phyloP scores from a whole-genome alignment of 2,797 vertebrate species.

The Cuniculus paca region DNA sequence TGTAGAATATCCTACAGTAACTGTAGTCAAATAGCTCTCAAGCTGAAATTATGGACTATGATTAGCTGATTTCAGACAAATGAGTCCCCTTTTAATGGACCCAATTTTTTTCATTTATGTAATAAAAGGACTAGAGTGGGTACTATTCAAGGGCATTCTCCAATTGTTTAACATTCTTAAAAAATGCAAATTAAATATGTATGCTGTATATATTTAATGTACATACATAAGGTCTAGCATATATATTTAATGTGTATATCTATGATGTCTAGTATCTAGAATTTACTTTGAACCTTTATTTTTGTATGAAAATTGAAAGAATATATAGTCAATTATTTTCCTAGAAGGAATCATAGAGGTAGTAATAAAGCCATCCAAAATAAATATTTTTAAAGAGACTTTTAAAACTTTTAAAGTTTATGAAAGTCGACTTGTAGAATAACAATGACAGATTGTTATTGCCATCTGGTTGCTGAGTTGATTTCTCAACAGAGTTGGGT shows the following conservation, averaged over 20 bases:
- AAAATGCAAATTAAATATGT: neutral
- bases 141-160: slow-evolving; percentile 25
- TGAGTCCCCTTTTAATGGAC: neutral
- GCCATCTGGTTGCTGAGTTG: slow-evolving; percentile 84
- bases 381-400: slow-evolving; percentile 86
- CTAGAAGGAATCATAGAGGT: neutral
- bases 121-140: neutral
- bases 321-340: neutral
- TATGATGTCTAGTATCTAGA: neutral
- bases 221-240: neutral
- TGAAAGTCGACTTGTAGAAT: slow-evolving; percentile 80
- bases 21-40: no score
- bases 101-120: neutral
- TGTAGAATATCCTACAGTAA: no score
- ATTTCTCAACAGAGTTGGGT: slow-evolving; percentile 84
- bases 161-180: slow-evolving; percentile 18
- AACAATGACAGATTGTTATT: slow-evolving; percentile 76
- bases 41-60: neutral
- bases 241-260: neutral
- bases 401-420: slow-evolving; percentile 81
- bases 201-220: neutral
- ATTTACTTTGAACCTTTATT: slow-evolving; percentile 40
- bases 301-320: slow-evolving; percentile 51
- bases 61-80: slow-evolving; percentile 8
- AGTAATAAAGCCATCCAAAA: slow-evolving; percentile 71